These are phyloP conservation scores for Meandrina meandrites DNA, from an alignment of 92 coral and sea anemone genomes.

Conservation along the genomic window DNA sequence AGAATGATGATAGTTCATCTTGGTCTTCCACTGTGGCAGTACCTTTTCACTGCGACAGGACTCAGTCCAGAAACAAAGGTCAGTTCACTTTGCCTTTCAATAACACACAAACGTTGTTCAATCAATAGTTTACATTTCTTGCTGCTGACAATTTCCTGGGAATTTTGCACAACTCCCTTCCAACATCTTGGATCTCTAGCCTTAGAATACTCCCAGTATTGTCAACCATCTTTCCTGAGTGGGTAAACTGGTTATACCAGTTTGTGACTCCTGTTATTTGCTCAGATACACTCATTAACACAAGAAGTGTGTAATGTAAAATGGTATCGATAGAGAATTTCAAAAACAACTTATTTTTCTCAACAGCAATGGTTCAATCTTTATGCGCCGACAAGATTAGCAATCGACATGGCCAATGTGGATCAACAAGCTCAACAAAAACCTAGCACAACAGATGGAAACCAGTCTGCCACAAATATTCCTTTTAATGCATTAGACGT, in stretches of 20 bases:
- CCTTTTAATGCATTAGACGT: slow-evolving; percentile 80
- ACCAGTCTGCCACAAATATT: slow-evolving; percentile 25
- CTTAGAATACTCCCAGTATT: background rate
- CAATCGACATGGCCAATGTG: slow-evolving; percentile 62
- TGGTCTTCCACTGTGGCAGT: slow-evolving; percentile 98
- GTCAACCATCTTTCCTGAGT: background rate
- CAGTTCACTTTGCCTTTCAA: background rate
- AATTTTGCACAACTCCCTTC: background rate
- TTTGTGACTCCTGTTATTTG: no score
- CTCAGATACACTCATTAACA: no score
- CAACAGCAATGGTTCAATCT: slow-evolving; percentile 97
- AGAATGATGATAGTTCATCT: slow-evolving; percentile 97
- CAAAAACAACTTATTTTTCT: background rate
- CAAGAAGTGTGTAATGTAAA: background rate
- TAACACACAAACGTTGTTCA: background rate
- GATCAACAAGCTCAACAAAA: slow-evolving; percentile 36
- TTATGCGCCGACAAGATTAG: slow-evolving; percentile 90
- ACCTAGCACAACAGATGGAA: slow-evolving; percentile 35
- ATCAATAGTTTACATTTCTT: no score
- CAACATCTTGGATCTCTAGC: background rate
- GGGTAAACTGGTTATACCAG: no score
- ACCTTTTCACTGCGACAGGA: slow-evolving; percentile 82
- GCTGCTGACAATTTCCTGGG: background rate
- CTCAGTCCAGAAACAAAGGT: slow-evolving; percentile 99
- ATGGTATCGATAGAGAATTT: background rate